Conservation (phyloP, 2,888 invertebrate species). For the Oxyscelio sp. region DNA sequence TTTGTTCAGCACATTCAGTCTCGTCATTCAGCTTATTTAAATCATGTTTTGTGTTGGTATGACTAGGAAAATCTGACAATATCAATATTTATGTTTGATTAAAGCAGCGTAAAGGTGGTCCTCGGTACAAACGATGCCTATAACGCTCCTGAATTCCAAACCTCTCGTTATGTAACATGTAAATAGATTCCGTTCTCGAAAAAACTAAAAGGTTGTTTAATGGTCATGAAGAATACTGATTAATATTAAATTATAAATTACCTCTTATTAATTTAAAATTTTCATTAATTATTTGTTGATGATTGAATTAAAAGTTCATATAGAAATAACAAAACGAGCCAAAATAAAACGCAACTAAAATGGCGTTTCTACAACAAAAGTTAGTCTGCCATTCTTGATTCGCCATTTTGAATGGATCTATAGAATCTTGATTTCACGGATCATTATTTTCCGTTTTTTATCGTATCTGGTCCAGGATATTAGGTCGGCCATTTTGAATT, state of each 20-base stretch:
- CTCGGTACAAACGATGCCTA: background rate
- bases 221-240: background rate
- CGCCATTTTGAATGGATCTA: slow-evolving; percentile 47
- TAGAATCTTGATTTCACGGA: slow-evolving; percentile 51
- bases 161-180: slow-evolving; percentile 29
- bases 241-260: slow-evolving; percentile 15
- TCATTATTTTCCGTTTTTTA: slow-evolving; percentile 51
- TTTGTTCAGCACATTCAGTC: slow-evolving; percentile 37
- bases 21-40: slow-evolving; percentile 43
- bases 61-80: slow-evolving; percentile 61
- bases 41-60: slow-evolving; percentile 53
- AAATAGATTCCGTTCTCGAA: slow-evolving; percentile 11
- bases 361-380: slow-evolving; percentile 28
- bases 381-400: slow-evolving; percentile 33
- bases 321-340: too few species aligned
- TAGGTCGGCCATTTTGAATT: slow-evolving; percentile 49
- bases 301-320: too few species aligned
- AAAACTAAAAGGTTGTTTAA: slow-evolving; percentile 33
- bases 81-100: slow-evolving; percentile 65
- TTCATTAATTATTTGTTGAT: too few species aligned
- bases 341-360: too few species aligned
- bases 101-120: slow-evolving; percentile 54
- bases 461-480: slow-evolving; percentile 16
- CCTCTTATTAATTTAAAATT: background rate
- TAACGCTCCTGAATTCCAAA: slow-evolving; percentile 38